These are phyloP conservation scores for Malurus alboscapulatus DNA, from an alignment of 2,113 vertebrate genomes.

Conservation along the genomic window DNA sequence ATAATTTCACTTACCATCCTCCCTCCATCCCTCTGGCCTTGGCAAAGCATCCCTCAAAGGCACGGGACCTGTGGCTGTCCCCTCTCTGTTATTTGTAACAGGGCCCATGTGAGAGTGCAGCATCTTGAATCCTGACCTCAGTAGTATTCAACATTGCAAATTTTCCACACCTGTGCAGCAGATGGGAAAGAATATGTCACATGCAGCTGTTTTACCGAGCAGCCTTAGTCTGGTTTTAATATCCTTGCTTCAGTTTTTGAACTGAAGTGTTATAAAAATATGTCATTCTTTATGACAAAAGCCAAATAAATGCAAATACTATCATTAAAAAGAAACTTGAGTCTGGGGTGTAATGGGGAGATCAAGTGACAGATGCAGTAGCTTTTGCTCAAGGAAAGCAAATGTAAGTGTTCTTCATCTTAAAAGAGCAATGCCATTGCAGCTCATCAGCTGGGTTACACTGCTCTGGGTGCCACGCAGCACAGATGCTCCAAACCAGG, in stretches of 20 bases:
- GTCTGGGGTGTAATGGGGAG: neutral
- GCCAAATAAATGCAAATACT: slow-evolving; percentile 41
- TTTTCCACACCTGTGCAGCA: neutral
- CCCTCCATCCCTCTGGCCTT: neutral
- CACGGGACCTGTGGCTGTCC: fast-evolving
- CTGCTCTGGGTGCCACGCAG: neutral
- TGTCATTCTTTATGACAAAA: slow-evolving; percentile 46
- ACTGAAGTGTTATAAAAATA: slow-evolving; percentile 41
- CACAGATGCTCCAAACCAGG: neutral
- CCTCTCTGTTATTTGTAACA: fast-evolving
- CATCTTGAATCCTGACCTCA: neutral
- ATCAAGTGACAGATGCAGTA: neutral
- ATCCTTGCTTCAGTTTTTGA: neutral
- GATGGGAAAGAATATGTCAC: neutral
- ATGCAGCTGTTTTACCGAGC: neutral
- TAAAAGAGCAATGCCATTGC: neutral
- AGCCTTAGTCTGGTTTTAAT: neutral
- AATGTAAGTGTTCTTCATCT: fast-evolving
- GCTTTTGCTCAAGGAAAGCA: neutral
- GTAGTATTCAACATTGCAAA: neutral
- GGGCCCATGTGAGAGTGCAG: fast-evolving
- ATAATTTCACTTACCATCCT: neutral
- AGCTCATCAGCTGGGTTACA: neutral
- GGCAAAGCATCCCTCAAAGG: fast-evolving
- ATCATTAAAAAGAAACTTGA: slow-evolving; percentile 28